These are phyloP conservation scores for Plebejus anna DNA, from an alignment of 2,888 invertebrate species.

Conservation along the genomic window DNA sequence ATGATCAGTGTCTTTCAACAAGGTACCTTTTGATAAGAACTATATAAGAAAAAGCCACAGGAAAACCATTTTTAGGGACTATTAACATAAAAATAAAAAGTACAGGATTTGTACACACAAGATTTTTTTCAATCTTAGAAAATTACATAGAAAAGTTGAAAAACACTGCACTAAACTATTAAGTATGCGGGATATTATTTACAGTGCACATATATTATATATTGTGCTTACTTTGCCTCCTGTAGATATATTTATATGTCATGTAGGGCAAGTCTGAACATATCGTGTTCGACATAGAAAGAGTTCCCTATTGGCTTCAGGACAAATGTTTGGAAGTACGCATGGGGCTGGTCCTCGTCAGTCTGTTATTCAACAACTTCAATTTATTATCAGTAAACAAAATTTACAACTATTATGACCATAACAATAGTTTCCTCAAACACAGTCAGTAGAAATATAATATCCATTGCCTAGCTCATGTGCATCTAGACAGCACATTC, in stretches of 20 bases:
- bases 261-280: constrained; percentile 96
- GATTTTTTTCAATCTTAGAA: neutral
- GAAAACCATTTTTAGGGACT: neutral
- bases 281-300: constrained; percentile 96
- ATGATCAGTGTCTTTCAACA: neutral
- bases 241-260: constrained; percentile 69
- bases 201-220: constrained; percentile 37
- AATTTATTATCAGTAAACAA: constrained; percentile 18
- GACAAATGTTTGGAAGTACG: constrained; percentile 96
- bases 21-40: neutral
- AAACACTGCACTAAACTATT: constrained; percentile 4
- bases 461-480: no score
- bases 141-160: constrained; percentile 11
- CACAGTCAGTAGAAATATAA: no score
- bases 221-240: constrained; percentile 52
- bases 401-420: neutral
- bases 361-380: constrained; percentile 85
- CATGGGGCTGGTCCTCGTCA: constrained; percentile 96
- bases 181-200: constrained; percentile 33
- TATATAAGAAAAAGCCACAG: neutral
- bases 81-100: no score
- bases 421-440: neutral
- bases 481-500: no score
- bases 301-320: constrained; percentile 92
- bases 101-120: neutral